Conservation (phyloP, 2,797 vertebrate species). For the Holocentrus rufus region DNA sequence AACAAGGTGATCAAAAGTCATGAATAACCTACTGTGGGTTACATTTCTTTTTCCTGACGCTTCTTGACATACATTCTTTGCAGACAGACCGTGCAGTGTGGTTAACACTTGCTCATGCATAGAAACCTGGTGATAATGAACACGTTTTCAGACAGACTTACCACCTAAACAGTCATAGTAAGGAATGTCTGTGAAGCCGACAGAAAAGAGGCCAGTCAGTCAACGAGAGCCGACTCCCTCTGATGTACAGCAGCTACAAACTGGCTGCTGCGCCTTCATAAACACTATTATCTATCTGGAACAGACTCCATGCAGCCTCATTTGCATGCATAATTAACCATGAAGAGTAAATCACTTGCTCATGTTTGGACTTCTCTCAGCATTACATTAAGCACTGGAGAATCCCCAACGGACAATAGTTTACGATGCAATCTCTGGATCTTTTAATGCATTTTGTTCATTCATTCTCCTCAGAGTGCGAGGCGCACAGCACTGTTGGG, state of each 20-base stretch:
- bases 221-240: conserved; percentile 30
- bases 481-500: conserved; percentile 23
- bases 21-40: background rate
- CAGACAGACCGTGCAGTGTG: conserved; percentile 18
- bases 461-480: conserved; percentile 26
- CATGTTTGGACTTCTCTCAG: conserved; percentile 52
- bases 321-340: conserved; percentile 78
- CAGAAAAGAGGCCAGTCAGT: conserved; percentile 74
- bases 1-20: conserved; percentile 13
- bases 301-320: conserved; percentile 62
- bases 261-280: conserved; percentile 51
- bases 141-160: conserved; percentile 75
- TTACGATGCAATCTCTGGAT: conserved; percentile 51
- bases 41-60: background rate
- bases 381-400: conserved; percentile 56
- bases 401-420: conserved; percentile 46
- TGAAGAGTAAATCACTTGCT: conserved; percentile 69
- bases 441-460: conserved; percentile 57
- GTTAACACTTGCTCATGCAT: conserved; percentile 57
- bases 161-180: conserved; percentile 83
- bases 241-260: conserved; percentile 51
- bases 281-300: conserved; percentile 57
- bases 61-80: conserved; percentile 9
- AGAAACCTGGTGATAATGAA: conserved; percentile 32
- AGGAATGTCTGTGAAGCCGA: conserved; percentile 84